phyloP scores from a whole-genome alignment of 2,888 invertebrate species.

The Tetragnatha montana region DNA sequence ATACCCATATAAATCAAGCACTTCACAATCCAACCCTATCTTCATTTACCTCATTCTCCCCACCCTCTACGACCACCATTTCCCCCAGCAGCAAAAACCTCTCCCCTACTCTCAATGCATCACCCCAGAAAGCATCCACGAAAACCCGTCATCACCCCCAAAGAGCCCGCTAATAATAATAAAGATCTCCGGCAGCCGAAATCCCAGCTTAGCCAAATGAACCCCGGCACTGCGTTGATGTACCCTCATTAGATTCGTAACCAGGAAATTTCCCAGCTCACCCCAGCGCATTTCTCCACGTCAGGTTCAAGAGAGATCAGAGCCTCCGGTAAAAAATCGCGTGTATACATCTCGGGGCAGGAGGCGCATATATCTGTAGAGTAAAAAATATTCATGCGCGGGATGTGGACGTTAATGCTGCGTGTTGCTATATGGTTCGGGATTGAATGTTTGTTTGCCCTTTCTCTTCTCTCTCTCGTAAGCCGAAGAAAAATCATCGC shows the following conservation, averaged over 20 bases:
- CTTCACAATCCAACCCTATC: not conserved
- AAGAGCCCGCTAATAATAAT: slow-evolving; percentile 64
- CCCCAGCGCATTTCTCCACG: slow-evolving; percentile 45
- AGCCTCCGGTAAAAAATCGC: slow-evolving; percentile 3
- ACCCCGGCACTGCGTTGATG: slow-evolving; percentile 58
- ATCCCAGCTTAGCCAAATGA: slow-evolving; percentile 68
- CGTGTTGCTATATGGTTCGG: slow-evolving; percentile 53
- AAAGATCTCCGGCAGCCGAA: slow-evolving; percentile 54
- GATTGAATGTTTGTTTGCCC: slow-evolving; percentile 69
- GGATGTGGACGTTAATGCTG: slow-evolving; percentile 51
- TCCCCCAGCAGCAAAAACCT: not conserved
- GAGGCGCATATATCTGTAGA: slow-evolving; percentile 32
- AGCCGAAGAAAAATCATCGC: slow-evolving; percentile 65
- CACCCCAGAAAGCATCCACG: not conserved
- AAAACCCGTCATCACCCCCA: slow-evolving; percentile 26
- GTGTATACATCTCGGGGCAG: slow-evolving; percentile 14
- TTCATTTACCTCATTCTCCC: not conserved
- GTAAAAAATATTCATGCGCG: slow-evolving; percentile 52
- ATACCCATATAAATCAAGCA: too few species aligned
- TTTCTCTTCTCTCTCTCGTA: slow-evolving; percentile 42
- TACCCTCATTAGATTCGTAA: slow-evolving; percentile 57
- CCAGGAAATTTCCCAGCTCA: slow-evolving; percentile 61
- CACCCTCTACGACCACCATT: not conserved
- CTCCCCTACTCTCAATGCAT: not conserved
- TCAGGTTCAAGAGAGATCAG: slow-evolving; percentile 48